Evolutionary conservation across 2,888 invertebrate species (phyloP).

Genomic region (Geotrupes spiniger): DNA sequence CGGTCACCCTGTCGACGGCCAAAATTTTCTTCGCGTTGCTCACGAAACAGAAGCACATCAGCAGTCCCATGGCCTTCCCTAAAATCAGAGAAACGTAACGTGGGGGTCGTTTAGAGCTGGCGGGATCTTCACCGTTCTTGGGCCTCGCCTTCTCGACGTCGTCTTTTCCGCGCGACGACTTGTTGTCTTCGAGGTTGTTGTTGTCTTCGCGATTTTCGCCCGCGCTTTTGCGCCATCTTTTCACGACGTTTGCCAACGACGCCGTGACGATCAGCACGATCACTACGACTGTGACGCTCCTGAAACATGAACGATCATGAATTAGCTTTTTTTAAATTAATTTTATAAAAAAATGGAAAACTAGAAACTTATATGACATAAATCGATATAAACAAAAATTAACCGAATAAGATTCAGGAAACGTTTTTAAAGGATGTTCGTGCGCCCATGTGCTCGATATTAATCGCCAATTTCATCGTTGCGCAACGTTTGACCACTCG

Average conservation of each 20-base stretch:
- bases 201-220: constrained; percentile 36
- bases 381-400: neutral
- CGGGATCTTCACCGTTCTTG: constrained; percentile 29
- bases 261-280: constrained; percentile 59
- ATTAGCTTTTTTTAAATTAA: neutral
- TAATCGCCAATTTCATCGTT: neutral
- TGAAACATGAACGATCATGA: constrained; percentile 37
- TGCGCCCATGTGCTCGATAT: too few species aligned
- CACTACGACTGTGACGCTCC: constrained; percentile 54
- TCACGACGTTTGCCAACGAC: constrained; percentile 62
- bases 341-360: neutral
- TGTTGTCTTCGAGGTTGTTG: constrained; percentile 26
- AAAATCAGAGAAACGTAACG: constrained; percentile 31
- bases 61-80: constrained; percentile 60
- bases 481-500: neutral
- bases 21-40: constrained; percentile 74
- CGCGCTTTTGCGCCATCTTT: constrained; percentile 46
- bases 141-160: constrained; percentile 26
- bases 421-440: too few species aligned
- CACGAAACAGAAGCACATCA: constrained; percentile 73
- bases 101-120: too few species aligned
- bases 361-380: neutral
- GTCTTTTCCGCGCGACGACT: constrained; percentile 15
- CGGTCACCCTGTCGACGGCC: constrained; percentile 62
- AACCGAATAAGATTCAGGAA: too few species aligned